A percentile compares a stretch with the other conserved stretches of the same genome.
These are phyloP conservation scores for Elysia crispata DNA, from an alignment of 2,888 invertebrate genomes.

Conservation along the genomic window DNA sequence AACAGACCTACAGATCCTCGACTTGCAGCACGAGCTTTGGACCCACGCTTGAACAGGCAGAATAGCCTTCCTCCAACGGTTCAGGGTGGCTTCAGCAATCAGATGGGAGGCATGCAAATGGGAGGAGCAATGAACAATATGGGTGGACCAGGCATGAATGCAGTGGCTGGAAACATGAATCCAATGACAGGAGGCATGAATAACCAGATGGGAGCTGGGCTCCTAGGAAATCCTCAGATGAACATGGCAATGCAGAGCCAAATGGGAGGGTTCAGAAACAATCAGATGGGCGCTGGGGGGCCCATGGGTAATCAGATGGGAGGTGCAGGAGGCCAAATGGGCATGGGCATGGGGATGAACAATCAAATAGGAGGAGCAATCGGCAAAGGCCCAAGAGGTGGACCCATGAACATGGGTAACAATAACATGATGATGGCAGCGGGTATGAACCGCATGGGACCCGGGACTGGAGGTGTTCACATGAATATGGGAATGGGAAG, in stretches of 20 bases:
- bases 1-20: slow-evolving; percentile 33
- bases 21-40: slow-evolving; percentile 10
- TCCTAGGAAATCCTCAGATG: not conserved
- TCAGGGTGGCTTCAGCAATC: not conserved
- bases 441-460: slow-evolving; percentile 27
- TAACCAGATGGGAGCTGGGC: slow-evolving; percentile 12
- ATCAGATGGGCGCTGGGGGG: slow-evolving; percentile 20
- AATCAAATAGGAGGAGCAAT: slow-evolving; percentile 14
- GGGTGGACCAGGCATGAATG: slow-evolving; percentile 15
- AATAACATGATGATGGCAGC: slow-evolving; percentile 28
- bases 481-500: slow-evolving; percentile 17
- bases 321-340: not conserved
- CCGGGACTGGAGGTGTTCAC: not conserved
- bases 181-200: slow-evolving; percentile 41
- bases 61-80: slow-evolving; percentile 31
- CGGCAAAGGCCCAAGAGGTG: not conserved
- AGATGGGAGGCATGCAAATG: not conserved
- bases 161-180: too few relatives aligned
- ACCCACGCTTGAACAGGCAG: slow-evolving; percentile 41
- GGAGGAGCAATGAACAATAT: slow-evolving; percentile 29
- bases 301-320: not conserved
- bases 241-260: slow-evolving; percentile 49
- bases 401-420: not conserved
- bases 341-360: slow-evolving; percentile 18
- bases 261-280: slow-evolving; percentile 53